A percentile compares a stretch with the other conserved stretches of the same genome.
These are phyloP conservation scores for Aphaenogaster ashmeadi DNA, from an alignment of 1,140 invertebrate genomes.

Conservation along the genomic window DNA sequence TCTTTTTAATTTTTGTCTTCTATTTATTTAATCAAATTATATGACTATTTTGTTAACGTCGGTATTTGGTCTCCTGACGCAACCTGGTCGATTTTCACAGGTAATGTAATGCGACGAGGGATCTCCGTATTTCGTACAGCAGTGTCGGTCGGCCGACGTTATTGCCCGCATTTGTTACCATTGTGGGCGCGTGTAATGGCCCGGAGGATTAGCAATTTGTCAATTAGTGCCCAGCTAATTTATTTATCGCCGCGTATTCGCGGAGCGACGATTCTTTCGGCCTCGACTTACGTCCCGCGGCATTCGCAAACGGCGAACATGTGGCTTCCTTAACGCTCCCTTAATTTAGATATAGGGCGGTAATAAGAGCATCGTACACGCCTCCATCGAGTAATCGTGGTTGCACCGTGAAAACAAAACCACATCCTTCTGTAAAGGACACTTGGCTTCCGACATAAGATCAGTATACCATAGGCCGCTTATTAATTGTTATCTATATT, in stretches of 20 bases:
- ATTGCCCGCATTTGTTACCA: slow-evolving; percentile 76
- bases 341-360: slow-evolving; percentile 71
- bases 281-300: slow-evolving; percentile 27
- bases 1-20: neutral
- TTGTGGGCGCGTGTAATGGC: slow-evolving; percentile 60
- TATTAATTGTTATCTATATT: neutral
- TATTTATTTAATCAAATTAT: neutral
- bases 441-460: neutral
- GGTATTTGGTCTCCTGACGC: neutral
- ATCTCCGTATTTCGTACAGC: slow-evolving; percentile 49
- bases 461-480: neutral
- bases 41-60: neutral
- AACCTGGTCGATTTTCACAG: neutral
- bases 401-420: neutral
- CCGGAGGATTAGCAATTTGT: slow-evolving; percentile 75
- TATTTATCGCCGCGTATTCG: slow-evolving; percentile 69
- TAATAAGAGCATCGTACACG: slow-evolving; percentile 57
- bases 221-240: slow-evolving; percentile 75
- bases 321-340: slow-evolving; percentile 38
- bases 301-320: slow-evolving; percentile 34
- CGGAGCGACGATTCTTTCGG: slow-evolving; percentile 41
- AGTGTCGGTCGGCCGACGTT: slow-evolving; percentile 65
- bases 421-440: neutral
- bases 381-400: slow-evolving; percentile 51
- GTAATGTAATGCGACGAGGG: slow-evolving; percentile 42